phyloP scores from a whole-genome alignment of 2,797 vertebrate species.

The Heteromormyrus szaboi region DNA sequence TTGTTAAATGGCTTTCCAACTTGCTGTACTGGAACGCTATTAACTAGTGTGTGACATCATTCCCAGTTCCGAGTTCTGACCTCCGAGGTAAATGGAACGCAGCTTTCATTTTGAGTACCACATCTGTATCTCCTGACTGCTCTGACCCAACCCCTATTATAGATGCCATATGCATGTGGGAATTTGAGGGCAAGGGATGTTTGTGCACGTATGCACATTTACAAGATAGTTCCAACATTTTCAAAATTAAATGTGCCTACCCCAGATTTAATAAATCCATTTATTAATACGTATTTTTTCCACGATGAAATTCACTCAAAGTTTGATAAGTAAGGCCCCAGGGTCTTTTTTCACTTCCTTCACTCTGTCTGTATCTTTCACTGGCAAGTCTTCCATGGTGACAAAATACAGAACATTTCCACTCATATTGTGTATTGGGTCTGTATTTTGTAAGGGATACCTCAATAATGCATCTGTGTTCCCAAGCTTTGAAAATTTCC shows the following conservation, averaged over 20 bases:
- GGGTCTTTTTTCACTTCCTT: background rate
- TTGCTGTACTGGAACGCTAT: too few relatives aligned
- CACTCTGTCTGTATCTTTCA: background rate
- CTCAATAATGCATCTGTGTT: background rate
- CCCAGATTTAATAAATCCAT: background rate
- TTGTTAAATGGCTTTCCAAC: too few relatives aligned
- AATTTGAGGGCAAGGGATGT: too few relatives aligned
- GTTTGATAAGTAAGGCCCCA: background rate
- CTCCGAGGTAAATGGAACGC: too few relatives aligned
- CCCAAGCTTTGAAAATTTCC: background rate
- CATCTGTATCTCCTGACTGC: too few relatives aligned
- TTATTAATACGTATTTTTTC: background rate
- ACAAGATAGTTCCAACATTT: background rate
- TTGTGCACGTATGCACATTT: background rate
- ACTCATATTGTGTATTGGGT: background rate
- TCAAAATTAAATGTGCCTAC: background rate
- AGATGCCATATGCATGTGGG: too few relatives aligned
- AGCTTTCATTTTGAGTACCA: too few relatives aligned
- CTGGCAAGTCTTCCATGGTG: background rate
- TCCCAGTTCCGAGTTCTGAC: too few relatives aligned
- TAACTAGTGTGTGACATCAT: too few relatives aligned
- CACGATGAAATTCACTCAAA: background rate
- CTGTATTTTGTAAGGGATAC: background rate
- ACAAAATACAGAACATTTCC: background rate
- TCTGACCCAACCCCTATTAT: too few relatives aligned